phyloP scores from a whole-genome alignment of 1,140 invertebrate genomes.

The Drosophila subpulchrella region DNA sequence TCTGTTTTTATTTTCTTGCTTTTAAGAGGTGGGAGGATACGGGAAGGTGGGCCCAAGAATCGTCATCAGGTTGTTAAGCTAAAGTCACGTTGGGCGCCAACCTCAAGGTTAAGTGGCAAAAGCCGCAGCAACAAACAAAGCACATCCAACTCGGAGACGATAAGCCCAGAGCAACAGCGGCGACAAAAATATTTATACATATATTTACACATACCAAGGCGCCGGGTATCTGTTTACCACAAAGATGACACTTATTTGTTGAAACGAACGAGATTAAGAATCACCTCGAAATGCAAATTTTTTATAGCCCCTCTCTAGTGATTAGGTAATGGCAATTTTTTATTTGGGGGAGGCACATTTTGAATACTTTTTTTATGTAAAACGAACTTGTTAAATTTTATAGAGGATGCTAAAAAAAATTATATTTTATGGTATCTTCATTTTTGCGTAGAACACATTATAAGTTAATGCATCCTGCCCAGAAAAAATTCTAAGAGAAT shows the following conservation, averaged over 20 bases:
- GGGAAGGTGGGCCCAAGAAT: not conserved
- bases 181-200: constrained; percentile 6
- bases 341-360: not conserved
- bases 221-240: constrained; percentile 48
- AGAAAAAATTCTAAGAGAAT: too few species aligned
- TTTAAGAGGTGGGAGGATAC: constrained; percentile 1
- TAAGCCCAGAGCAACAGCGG: constrained; percentile 16
- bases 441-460: too few species aligned
- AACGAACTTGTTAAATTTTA: too few species aligned
- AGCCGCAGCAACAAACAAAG: constrained; percentile 37
- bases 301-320: not conserved
- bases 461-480: too few species aligned
- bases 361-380: not conserved
- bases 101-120: constrained; percentile 68
- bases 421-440: too few species aligned
- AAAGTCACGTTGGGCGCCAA: constrained; percentile 67
- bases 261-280: constrained; percentile 43
- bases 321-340: constrained; percentile 8
- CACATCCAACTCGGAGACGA: constrained; percentile 33
- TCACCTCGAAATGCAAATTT: constrained; percentile 11
- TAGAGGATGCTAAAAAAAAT: too few species aligned
- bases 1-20: not conserved
- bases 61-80: constrained; percentile 49
- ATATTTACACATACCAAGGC: constrained; percentile 1
- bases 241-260: constrained; percentile 48